Evolutionary conservation across 2,113 vertebrate species (phyloP), one percentile per base, ranked within the genome.

Genomic region (Electrona antarctica): DNA sequence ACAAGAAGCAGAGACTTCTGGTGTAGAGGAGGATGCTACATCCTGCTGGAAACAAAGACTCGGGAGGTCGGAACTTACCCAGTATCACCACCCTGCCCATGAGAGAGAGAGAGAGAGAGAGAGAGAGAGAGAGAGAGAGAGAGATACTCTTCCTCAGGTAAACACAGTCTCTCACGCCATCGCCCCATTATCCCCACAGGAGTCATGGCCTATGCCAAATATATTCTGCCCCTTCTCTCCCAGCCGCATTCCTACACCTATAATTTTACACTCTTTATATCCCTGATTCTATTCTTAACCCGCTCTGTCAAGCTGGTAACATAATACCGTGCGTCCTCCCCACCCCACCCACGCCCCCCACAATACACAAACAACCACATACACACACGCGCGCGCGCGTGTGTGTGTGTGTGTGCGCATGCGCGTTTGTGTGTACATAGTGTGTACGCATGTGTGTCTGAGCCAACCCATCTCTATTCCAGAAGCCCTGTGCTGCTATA

Each of bases 121-220:
- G 12, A 68, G 48, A 14, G 12, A 41, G 14, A 71, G 48, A 28
- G 51, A 76, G 65, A 47, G 28, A 1, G 29, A 67, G 59, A 67
- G 76, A 73, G 47, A 59, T 6, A 69, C 71, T 76, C 79, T 67
- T 82, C 77, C 69, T 77, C 78, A 80, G 74, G 81, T 86, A 90
- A 92, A 90, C 80, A 89, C 74, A n/a, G 57, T 69, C 80, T 90
- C 82, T 91, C 90, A 88, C 65, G 84, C 73, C 81, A 90, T 81
- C 29, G 9, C 56, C 9, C 69, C 55, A 81, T 87, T 87, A 88
- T 85, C 85, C 70, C 88, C 70, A 78, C 88, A 85, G 83, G 84
- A 85, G 72, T 49, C 77, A 7, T 52, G 64, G 69, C 64, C 71
- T 49, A 64, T 76, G 83, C 87, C 84, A 90, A 85, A 80, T 74